Conservation (phyloP, 2,888 invertebrate species). For the Amaurobius ferox region DNA sequence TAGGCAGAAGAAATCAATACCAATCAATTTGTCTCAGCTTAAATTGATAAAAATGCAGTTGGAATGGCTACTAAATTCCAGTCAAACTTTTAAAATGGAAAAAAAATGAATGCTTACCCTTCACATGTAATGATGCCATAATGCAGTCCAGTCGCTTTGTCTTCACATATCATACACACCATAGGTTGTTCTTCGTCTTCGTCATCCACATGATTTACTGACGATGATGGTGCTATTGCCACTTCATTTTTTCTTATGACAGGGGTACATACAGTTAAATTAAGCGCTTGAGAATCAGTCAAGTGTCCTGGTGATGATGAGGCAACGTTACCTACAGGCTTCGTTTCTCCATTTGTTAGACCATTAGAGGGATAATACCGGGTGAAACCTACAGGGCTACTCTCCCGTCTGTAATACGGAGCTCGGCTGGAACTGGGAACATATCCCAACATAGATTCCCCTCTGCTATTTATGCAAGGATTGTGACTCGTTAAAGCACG, state of each 20-base stretch:
- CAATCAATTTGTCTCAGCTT: no score
- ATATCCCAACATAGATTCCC: slow-evolving; percentile 37
- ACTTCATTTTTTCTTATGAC: slow-evolving; percentile 7
- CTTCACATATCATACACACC: slow-evolving; percentile 99
- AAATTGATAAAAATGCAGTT: no score
- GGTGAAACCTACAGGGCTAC: slow-evolving; percentile 43
- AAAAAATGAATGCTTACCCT: slow-evolving; percentile 82
- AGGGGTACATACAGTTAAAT: slow-evolving; percentile 53
- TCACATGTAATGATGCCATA: slow-evolving; percentile 99
- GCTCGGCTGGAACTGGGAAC: slow-evolving; percentile 43
- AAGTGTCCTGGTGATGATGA: slow-evolving; percentile 33
- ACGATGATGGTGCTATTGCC: slow-evolving; percentile 31
- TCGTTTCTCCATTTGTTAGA: slow-evolving; percentile 29
- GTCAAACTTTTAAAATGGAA: no score
- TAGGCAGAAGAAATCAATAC: no score
- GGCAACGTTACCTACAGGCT: slow-evolving; percentile 15
- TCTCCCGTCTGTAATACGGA: slow-evolving; percentile 25
- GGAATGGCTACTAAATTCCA: no score
- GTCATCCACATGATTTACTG: slow-evolving; percentile 26
- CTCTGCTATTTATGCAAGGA: slow-evolving; percentile 28
- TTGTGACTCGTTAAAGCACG: slow-evolving; percentile 26
- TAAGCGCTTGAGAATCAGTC: slow-evolving; percentile 70
- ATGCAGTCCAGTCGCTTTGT: slow-evolving; percentile 97
- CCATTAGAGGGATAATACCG: slow-evolving; percentile 47
- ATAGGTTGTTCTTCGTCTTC: slow-evolving; percentile 78